A percentile compares a stretch with the other conserved stretches of the same genome.
Conservation (phyloP, 2,797 vertebrate genomes). For the Spondyliosoma cantharus region DNA sequence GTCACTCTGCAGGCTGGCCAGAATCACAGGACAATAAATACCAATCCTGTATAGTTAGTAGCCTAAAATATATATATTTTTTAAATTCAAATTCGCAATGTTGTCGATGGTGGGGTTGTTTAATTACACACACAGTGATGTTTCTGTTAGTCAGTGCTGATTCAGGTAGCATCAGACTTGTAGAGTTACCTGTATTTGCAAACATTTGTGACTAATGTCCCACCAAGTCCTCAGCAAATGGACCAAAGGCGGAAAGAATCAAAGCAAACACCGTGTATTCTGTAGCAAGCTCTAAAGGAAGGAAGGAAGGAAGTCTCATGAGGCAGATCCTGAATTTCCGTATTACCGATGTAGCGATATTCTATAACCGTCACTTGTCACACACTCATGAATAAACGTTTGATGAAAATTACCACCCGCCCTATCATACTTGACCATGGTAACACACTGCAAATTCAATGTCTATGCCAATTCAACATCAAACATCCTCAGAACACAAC, state of each 20-base stretch:
- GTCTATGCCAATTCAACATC: no score
- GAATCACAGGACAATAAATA: slow-evolving; percentile 19
- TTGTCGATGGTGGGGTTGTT: not conserved
- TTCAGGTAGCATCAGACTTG: not conserved
- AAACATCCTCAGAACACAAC: no score
- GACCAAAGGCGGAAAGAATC: not conserved
- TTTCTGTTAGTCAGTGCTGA: not conserved
- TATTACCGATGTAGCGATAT: no score
- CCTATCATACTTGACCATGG: no score
- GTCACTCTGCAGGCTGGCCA: not conserved
- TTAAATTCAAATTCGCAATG: no score
- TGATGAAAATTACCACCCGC: no score
- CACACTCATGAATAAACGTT: no score
- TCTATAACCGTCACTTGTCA: no score
- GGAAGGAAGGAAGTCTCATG: no score
- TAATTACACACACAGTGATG: not conserved
- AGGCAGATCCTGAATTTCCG: no score
- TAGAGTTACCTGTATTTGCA: not conserved
- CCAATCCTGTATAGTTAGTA: not conserved
- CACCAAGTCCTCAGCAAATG: not conserved
- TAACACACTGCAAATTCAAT: no score
- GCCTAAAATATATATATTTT: not conserved
- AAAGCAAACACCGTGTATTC: not conserved
- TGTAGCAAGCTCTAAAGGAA: no score
- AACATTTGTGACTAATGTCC: not conserved